phyloP scores from a whole-genome alignment of 2,113 vertebrate genomes.

The Tenrec ecaudatus region DNA sequence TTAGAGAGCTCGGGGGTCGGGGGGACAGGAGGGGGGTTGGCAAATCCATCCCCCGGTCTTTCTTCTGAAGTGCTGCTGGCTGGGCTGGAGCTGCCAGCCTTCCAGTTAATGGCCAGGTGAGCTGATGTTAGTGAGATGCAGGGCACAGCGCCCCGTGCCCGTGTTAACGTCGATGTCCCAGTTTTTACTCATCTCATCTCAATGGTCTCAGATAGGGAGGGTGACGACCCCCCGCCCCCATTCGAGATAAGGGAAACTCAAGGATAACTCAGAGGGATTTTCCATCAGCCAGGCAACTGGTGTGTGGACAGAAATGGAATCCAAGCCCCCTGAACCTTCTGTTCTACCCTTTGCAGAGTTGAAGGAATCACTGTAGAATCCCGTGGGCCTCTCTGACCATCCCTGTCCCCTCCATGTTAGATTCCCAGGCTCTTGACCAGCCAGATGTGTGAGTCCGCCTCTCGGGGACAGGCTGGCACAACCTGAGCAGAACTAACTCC shows the following conservation, averaged over 20 bases:
- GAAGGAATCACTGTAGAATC: neutral
- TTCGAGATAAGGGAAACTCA: neutral
- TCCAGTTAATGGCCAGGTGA: neutral
- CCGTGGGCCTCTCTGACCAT: neutral
- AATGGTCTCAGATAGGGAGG: no score
- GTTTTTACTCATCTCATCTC: neutral
- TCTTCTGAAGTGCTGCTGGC: neutral
- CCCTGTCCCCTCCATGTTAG: neutral
- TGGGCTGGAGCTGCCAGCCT: neutral
- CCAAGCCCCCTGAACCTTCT: accelerated
- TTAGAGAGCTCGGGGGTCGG: no score
- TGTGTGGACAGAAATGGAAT: neutral
- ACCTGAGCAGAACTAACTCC: neutral
- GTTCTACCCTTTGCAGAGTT: accelerated
- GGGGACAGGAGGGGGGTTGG: neutral
- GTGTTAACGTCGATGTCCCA: neutral
- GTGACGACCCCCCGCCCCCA: neutral
- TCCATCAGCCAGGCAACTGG: neutral
- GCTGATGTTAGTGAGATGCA: neutral
- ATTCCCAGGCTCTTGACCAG: neutral
- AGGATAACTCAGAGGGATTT: neutral
- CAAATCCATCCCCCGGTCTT: neutral
- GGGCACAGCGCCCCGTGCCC: neutral
- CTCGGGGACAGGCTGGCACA: neutral
- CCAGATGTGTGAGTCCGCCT: neutral